phyloP scores from a whole-genome alignment of 2,113 vertebrate genomes.

The Myotis brandtii region DNA sequence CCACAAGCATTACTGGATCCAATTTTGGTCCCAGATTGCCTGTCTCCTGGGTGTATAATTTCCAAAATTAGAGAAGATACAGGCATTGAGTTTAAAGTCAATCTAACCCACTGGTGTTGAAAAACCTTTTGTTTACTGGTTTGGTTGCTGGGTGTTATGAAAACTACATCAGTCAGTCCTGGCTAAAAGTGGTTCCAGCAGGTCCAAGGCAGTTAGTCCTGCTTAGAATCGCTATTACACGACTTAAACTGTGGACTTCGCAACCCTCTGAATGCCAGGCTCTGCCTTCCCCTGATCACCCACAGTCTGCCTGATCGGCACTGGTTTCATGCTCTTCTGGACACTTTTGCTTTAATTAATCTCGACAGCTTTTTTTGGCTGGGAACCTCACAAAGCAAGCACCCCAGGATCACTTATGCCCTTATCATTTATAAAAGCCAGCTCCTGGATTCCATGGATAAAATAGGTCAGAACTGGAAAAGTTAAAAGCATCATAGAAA shows the following conservation, averaged over 20 bases:
- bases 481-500: slow-evolving; percentile 17
- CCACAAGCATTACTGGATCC: not conserved
- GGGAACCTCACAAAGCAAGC: slow-evolving; percentile 4
- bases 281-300: slow-evolving; percentile 11
- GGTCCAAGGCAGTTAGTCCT: not conserved
- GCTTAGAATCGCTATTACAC: not conserved
- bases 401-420: not conserved
- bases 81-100: slow-evolving; percentile 30
- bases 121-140: slow-evolving; percentile 54
- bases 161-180: slow-evolving; percentile 47
- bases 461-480: slow-evolving; percentile 42
- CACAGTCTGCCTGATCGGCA: not conserved
- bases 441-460: slow-evolving; percentile 2
- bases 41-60: slow-evolving; percentile 4
- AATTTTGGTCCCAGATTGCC: not conserved
- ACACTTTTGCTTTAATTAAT: slow-evolving; percentile 53
- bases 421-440: slow-evolving; percentile 53
- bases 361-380: slow-evolving; percentile 20
- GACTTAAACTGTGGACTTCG: slow-evolving; percentile 21
- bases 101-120: not conserved
- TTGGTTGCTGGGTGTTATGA: not conserved
- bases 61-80: slow-evolving; percentile 9
- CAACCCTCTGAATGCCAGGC: not conserved
- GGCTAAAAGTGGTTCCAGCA: slow-evolving; percentile 55
- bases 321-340: slow-evolving; percentile 4